Base-by-base conservation (phyloP, 2,797 vertebrate genomes). In the Phrynocephalus forsythii region DNA sequence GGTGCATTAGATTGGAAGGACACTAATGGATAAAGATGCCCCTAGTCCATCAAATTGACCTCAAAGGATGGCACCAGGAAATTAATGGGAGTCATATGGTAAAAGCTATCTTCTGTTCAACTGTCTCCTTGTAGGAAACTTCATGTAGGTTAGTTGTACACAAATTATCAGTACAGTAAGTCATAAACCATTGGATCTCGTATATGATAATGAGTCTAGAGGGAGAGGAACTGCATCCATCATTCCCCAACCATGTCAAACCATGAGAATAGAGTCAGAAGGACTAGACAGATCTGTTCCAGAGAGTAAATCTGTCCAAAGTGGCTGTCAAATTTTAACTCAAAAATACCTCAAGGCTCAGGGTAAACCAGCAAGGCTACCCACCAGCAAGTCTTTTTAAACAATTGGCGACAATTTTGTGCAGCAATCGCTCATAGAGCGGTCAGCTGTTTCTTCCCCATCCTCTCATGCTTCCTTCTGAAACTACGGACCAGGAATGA, bases 71-170 rank as follows among this genome's bases (percentile, higher is more conserved):
- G 2, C 38, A 6, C 60, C 13, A 50, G 28, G 24, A 52, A 30
- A 52, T 68, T 56, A 83, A 87, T 77, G 68, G 86, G 72, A 56
- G n/a, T 60, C 80, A 56, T 50, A 48, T 44, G 26, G 24, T 52
- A 20, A 77, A 77, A 38, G 66, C 3, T 22, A 11, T 28, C 67
- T 79, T 38, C 44, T 87, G n/a, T 22, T 56, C 28, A 56, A 68
- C 72, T 56, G 33, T n/a, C 33, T 82, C 56, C 67, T 87, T 83
- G 16, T 77, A 77, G 48, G 13, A 83, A 76, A 82, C 44, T 82
- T 63, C 66, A 77, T 48, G 26, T 67, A 77, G 56, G 38, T 67
- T 85, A 77, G 56, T 66, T 20, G 9, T 33, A 22, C 18, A 44
- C 72, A 48, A 18, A n/a, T 84, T 66, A 85, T n/a, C 60, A 85